phyloP scores from a whole-genome alignment of 2,113 vertebrate species.

The Pampusana beccarii region DNA sequence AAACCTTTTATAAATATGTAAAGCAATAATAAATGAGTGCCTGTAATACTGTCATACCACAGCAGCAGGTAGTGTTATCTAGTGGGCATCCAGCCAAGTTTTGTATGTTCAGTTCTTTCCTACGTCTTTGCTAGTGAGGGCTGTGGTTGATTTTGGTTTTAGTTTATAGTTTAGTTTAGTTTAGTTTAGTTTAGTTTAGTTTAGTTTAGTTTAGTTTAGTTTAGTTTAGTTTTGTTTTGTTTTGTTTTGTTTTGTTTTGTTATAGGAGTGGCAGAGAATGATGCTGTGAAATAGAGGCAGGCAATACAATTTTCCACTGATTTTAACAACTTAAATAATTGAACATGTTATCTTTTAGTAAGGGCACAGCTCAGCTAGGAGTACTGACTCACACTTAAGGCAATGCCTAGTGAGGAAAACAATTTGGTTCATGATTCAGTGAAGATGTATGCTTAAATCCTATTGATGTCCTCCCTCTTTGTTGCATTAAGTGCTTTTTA shows the following conservation, averaged over 20 bases:
- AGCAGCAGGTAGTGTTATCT: not conserved
- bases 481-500: not conserved
- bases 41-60: not conserved
- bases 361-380: not conserved
- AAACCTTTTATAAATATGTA: not conserved
- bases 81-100: not conserved
- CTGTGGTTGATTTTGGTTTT: not conserved
- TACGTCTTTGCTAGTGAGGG: not conserved
- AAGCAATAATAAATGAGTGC: not conserved
- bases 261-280: not conserved
- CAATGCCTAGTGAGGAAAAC: not conserved
- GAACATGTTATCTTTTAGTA: rapidly evolving
- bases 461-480: not conserved
- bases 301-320: not conserved
- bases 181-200: too few species aligned
- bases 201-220: too few species aligned
- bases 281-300: not conserved
- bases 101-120: not conserved
- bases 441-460: not conserved
- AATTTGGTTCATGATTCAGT: not conserved
- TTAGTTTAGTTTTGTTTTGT: too few species aligned
- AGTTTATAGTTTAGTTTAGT: too few species aligned
- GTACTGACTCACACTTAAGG: not conserved
- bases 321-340: not conserved
- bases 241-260: not conserved